Base-by-base conservation (phyloP, 1,140 invertebrate genomes). In the Calycopis cecrops region DNA sequence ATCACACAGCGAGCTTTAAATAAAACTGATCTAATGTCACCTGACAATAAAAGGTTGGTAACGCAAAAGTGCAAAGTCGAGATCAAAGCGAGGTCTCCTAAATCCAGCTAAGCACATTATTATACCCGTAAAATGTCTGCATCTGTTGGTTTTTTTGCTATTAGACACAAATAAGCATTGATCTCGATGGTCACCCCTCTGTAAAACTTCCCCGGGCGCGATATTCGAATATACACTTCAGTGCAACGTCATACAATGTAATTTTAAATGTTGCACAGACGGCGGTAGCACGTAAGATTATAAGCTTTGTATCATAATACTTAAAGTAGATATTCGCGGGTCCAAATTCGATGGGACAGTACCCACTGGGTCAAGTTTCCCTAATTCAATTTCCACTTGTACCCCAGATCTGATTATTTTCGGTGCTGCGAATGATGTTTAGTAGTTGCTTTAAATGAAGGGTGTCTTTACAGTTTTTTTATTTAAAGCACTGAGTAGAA, bases 121-220 rank as follows among this genome's bases (percentile, higher is more conserved):
- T 78, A 77, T 80, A 83, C 73, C 82, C 79, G 77, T 85, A 79
- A 85, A 85, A 83, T 79, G 73, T 58, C 66, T 83, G 69, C 79
- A 83, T 82, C 79, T 85, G 82, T 80, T 83, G 79, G 65, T 79
- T 85, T 85, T 74, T 84, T 83, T 79, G 68, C 75, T 81, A 85
- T 85, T 79, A 83, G 73, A 79, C 71, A 83, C 79, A 81, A 79
- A 83, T 80, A 82, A 74, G 69, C 71, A 76, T 76, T 78, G 79
- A 82, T 82, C 72, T 69, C 65, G 49, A 58, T 67, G 69, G 70
- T 72, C 77, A 71, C 77, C 76, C 78, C 66, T 72, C 49, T 60
- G 48, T 40, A 40, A 34, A 52, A 28, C 17, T 17, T 44, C 17
- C 18, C 12, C 9, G 16, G 18, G n/a, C 12, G 16, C 42, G 11